Base-by-base conservation (phyloP, 2,113 vertebrate genomes). In the Himantopus leucocephalus region DNA sequence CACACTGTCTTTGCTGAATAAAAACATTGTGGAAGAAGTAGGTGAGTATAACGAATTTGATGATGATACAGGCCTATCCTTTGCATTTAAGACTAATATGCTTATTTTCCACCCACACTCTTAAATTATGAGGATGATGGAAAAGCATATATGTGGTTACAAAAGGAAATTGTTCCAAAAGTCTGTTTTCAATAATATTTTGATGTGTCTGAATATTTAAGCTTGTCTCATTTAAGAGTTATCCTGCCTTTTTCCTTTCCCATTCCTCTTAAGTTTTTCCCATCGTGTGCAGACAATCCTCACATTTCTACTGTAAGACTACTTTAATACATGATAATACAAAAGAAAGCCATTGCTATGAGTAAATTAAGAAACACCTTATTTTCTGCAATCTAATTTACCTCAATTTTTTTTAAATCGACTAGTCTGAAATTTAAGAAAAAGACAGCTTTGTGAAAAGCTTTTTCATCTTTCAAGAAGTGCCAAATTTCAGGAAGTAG, bases 101-200 rank as follows among this genome's bases (percentile, higher is more conserved):
- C 35, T 80, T 89, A 78, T 94, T 95, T 97, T 96, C 83, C 64
- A 94, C 39, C 47, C 79, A 78, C 56, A 52, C 8, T 60, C 20
- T 64, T 92, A 90, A 92, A 93, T 91, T 73, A 90, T 5, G 26
- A 92, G 55, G 55, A 71, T n/a, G 47, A 84, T 7, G 56, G 64
- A 91, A 96, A 86, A 96, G 34, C 43, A 48, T n/a, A 63, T 72
- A 47, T 2, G 32, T 62, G 53, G 63, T 47, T 88, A 80, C 41
- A 90, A 94, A 73, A 89, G 30, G 14, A 85, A 89, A 87, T 29
- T 37, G 14, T 29, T 91, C 77, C 86, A 96, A 70, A 94, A 73
- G 8, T 87, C 91, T 94, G 91, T 58, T 95, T 96, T 70, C 14
- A 97, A 73, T 86, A 95, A 72, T 62, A 43, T 82, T 93, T 43